Evolutionary conservation across 2,113 vertebrate genomes (phyloP).

Genomic region (Nerophis ophidion): DNA sequence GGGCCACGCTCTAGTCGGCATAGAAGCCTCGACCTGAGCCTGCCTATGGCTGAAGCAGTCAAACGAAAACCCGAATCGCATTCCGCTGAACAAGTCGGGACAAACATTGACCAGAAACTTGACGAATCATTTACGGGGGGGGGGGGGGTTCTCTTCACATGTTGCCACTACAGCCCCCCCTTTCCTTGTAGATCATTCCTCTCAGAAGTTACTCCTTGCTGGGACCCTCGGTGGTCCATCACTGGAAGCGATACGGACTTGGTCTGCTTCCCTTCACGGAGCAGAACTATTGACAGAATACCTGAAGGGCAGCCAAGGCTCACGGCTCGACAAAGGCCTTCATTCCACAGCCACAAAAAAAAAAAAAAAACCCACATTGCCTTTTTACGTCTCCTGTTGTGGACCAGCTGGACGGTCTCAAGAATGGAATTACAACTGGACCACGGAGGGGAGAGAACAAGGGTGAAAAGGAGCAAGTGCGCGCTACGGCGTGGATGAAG

Average conservation of each 20-base stretch:
- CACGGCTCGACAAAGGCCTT: constrained; percentile 32
- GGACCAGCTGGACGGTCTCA: constrained; percentile 47
- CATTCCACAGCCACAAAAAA: constrained; percentile 27
- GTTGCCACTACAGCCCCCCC: constrained; percentile 51
- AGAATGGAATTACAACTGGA: constrained; percentile 57
- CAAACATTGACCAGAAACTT: constrained; percentile 56
- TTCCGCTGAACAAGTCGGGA: constrained; percentile 48
- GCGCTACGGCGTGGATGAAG: constrained; percentile 36
- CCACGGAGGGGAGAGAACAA: constrained; percentile 31
- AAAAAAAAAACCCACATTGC: constrained; percentile 34
- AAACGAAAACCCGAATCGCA: constrained; percentile 19
- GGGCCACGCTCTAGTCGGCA: constrained; percentile 43
- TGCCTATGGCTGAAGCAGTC: constrained; percentile 52
- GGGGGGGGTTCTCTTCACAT: constrained; percentile 52
- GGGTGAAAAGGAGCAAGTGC: constrained; percentile 43
- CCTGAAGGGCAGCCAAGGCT: constrained; percentile 30
- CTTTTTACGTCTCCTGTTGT: constrained; percentile 44
- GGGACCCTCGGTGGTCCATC: constrained; percentile 32
- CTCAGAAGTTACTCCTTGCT: constrained; percentile 31
- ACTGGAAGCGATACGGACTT: constrained; percentile 38
- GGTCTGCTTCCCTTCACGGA: constrained; percentile 32
- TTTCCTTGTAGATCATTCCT: constrained; percentile 37
- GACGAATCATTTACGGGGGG: constrained; percentile 63
- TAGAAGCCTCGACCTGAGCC: constrained; percentile 52
- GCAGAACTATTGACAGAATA: constrained; percentile 49